Percentiles rank a stretch among this genome's conserved stretches.
Evolutionary conservation across 1,140 invertebrate genomes (phyloP).

Genomic region (Drosophila subpulchrella): DNA sequence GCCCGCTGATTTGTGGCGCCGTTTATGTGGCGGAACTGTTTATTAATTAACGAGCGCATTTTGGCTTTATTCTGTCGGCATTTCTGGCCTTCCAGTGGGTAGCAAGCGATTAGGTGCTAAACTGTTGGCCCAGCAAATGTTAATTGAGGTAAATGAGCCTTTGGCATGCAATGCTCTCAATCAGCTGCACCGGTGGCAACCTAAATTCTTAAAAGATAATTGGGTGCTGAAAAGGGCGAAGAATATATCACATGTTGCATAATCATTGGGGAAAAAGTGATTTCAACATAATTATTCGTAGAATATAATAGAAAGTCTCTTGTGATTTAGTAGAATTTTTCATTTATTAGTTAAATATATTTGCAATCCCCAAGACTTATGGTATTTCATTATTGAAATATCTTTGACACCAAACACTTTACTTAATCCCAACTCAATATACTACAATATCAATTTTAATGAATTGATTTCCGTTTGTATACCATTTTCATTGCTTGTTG

Average conservation of each 20-base stretch:
- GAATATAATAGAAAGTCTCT: no score
- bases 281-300: background rate
- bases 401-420: no score
- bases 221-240: slow-evolving; percentile 21
- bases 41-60: slow-evolving; percentile 63
- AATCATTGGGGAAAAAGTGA: slow-evolving; percentile 2
- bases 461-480: no score
- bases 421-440: no score
- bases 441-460: no score
- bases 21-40: slow-evolving; percentile 58
- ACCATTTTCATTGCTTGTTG: no score
- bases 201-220: background rate
- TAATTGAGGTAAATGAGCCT: slow-evolving; percentile 39
- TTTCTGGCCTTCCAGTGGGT: slow-evolving; percentile 24
- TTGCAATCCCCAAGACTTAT: no score
- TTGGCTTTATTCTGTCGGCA: slow-evolving; percentile 27
- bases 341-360: no score
- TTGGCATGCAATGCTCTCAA: slow-evolving; percentile 54
- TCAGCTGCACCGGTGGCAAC: slow-evolving; percentile 10
- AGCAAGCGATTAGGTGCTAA: slow-evolving; percentile 68
- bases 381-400: no score
- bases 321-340: no score
- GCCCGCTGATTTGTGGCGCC: slow-evolving; percentile 59
- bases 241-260: slow-evolving; percentile 6
- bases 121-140: slow-evolving; percentile 47